Conservation (phyloP, 1,140 invertebrate species). For the Cryptotermes secundus region DNA sequence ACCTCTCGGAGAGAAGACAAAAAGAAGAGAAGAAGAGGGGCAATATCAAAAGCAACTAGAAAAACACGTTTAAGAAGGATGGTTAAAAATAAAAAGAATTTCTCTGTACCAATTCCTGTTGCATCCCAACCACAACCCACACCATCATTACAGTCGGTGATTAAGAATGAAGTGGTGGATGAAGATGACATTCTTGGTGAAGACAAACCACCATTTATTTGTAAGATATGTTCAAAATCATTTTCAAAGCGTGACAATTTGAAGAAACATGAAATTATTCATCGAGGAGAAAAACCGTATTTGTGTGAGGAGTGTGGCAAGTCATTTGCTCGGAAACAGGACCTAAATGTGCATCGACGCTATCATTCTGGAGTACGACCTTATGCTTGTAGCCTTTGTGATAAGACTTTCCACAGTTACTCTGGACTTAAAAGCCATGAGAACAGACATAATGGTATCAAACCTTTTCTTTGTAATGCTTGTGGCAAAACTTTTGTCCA, state of each 20-base stretch:
- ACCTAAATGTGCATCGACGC: slow-evolving; percentile 42
- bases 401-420: slow-evolving; percentile 35
- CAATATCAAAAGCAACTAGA: background rate
- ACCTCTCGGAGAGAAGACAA: background rate
- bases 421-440: slow-evolving; percentile 36
- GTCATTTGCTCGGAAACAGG: slow-evolving; percentile 41
- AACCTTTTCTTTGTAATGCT: slow-evolving; percentile 38
- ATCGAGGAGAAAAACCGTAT: slow-evolving; percentile 44
- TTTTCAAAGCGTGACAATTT: slow-evolving; percentile 24
- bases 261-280: slow-evolving; percentile 31
- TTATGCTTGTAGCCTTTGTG: slow-evolving; percentile 37
- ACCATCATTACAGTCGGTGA: background rate
- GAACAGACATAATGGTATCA: slow-evolving; percentile 38
- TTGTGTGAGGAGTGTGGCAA: slow-evolving; percentile 43
- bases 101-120: background rate
- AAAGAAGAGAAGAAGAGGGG: background rate
- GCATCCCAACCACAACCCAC: background rate
- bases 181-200: background rate
- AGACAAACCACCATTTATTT: slow-evolving; percentile 22
- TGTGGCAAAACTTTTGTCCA: slow-evolving; percentile 41
- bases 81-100: background rate
- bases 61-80: background rate
- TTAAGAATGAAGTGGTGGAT: background rate
- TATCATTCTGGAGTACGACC: slow-evolving; percentile 43
- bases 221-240: slow-evolving; percentile 22